phyloP scores from a whole-genome alignment of 2,113 vertebrate genomes.

The Corythaeola cristata region DNA sequence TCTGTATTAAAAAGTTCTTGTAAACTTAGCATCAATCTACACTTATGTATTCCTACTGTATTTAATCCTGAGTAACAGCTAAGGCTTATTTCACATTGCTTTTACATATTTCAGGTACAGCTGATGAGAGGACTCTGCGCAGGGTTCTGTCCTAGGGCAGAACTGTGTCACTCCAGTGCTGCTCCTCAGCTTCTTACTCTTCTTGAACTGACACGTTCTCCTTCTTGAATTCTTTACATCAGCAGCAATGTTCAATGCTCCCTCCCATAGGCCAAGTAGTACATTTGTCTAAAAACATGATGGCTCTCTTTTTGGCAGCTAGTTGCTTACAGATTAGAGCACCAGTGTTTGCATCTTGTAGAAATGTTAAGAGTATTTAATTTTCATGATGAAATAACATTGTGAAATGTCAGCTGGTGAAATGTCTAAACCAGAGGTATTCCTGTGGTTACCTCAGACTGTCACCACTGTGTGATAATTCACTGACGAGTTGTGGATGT shows the following conservation, averaged over 20 bases:
- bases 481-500: neutral
- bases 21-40: neutral
- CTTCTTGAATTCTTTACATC: slow-evolving; percentile 17
- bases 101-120: neutral
- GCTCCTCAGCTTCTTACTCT: neutral
- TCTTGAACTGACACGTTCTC: slow-evolving; percentile 27
- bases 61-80: slow-evolving; percentile 8
- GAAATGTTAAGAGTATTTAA: neutral
- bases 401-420: neutral
- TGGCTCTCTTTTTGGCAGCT: neutral
- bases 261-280: neutral
- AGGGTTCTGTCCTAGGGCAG: slow-evolving; percentile 15
- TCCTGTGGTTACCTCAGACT: neutral
- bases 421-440: neutral
- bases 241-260: neutral
- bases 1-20: neutral
- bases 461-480: accelerated
- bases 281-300: neutral
- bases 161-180: slow-evolving; percentile 8
- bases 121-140: neutral
- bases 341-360: neutral
- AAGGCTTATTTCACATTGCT: neutral
- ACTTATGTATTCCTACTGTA: neutral
- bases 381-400: neutral
- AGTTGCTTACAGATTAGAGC: neutral